Evolutionary conservation across 37 sponge, comb jelly and placozoan genomes (phyloP), one percentile per base, ranked within the genome.

Genomic region (Lycopodina hypogea): DNA sequence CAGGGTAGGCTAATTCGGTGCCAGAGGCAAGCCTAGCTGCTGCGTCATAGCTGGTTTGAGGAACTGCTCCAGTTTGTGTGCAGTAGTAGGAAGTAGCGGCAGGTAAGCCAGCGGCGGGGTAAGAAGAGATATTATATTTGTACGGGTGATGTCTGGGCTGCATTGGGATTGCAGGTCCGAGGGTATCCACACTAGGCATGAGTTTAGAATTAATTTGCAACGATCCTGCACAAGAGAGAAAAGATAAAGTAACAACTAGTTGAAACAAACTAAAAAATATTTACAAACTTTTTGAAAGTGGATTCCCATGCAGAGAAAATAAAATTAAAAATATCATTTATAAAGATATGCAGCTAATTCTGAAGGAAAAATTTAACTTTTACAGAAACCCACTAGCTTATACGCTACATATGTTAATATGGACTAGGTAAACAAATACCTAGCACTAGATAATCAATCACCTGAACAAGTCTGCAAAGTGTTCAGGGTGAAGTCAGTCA

Each of bases 131-230:
- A 7, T 56, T 28, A 34, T 67, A 78, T 29, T 42, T 70, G 72
- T 81, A 81, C 0, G 74, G 83, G 19, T 82, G 83, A 62, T 74
- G 83, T 19, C 75, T 36, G 21, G 59, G 65, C 74, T 82, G 74
- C 83, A 82, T 82, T 38, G 37, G 26, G 35, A 6, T 70, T 42
- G 74, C 83, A 64, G 83, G 56, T 68, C 56, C 79, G 9, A 76
- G 42, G 33, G 76, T 76, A 18, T 76, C 76, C 33, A 76, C 45
- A 22, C 56, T 42, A 30, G 59, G 76, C 76, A 76, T 76, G 39
- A 76, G 76, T 33, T 29, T 56, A 1, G 34, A 38, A 3, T 36
- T 34, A 17, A 56, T 29, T 55, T 22, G 28, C 33, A 14, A 7
- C 6, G 48, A 41, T 21, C 48, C 71, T 70, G 71, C 71, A 70